Base-by-base conservation (phyloP, 2,797 vertebrate species). In the Oryzias sinensis region DNA sequence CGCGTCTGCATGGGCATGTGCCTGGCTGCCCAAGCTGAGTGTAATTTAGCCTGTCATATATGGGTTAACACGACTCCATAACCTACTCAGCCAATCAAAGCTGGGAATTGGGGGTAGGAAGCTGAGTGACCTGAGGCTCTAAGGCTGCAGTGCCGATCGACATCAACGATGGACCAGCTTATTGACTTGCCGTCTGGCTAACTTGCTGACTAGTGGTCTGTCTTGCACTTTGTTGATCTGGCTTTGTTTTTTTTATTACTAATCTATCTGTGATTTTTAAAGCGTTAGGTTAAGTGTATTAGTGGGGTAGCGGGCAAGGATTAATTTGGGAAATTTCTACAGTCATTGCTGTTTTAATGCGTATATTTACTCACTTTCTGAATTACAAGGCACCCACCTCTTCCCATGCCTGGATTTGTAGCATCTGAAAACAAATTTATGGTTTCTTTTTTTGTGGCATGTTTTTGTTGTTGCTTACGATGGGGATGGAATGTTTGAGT, bases 31-130 rank as follows among this genome's bases (percentile, higher is more conserved):
- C 86, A 90, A 70, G 77, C 72, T 94, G 93, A 94, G 90, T 90
- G 85, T 94, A 92, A 95, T 93, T 78, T 70, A 80, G 85, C 77
- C 89, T 94, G 93, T 96, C 93, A 88, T 93, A 97, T 93, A 86
- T 96, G 93, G 95, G 93, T 94, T 94, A 93, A 53, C 80, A 58
- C 72, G 77, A 58, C 92, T 92, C 83, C 84, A 90, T 88, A 92
- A 92, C 90, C 89, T 83, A 80, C 74, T 80, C 88, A 91, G 91
- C 83, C 72, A 91, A 92, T 93, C 88, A 77, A 62, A 87, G 83
- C 75, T 88, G 25, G 53, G 44, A 56, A 76, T 67, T 25, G 66
- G 65, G 74, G 67, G 63, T 72, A 81, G 84, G 69, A 72, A 71
- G 60, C 76, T 65, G 68, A 53, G 55, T 62, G 76, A 61, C 86